A percentile compares a stretch with the other conserved stretches of the same genome.
Conservation (phyloP, 1,140 invertebrate genomes). For the Portunus trituberculatus region DNA sequence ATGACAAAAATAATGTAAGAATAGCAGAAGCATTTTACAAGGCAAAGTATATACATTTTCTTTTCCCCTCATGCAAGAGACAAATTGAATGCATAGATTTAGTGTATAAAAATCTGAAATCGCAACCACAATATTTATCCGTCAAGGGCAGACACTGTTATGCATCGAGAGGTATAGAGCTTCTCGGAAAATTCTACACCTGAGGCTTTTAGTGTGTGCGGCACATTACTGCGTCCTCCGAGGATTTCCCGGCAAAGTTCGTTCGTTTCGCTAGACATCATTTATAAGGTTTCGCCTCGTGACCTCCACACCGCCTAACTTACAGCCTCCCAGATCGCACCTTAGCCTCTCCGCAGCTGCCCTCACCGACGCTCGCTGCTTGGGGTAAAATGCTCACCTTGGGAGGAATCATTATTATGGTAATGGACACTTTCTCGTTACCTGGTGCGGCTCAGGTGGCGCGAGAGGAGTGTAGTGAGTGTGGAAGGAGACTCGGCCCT, state of each 20-base stretch:
- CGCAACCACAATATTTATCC: no score
- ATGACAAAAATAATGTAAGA: neutral
- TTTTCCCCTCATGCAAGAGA: no score
- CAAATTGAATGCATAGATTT: no score
- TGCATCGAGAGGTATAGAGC: no score
- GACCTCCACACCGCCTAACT: neutral
- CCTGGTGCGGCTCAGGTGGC: neutral
- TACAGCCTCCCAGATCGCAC: neutral
- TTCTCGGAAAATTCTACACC: no score
- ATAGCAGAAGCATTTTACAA: no score
- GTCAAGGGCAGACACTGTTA: no score
- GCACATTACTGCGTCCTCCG: no score
- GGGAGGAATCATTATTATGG: conserved; percentile 50
- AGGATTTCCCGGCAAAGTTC: neutral
- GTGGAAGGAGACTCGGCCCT: neutral
- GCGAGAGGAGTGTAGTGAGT: neutral
- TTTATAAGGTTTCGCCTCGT: conserved; percentile 1
- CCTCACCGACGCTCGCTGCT: neutral
- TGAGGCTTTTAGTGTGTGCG: no score
- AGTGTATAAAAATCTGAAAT: no score
- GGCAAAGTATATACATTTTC: no score
- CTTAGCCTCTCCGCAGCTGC: neutral
- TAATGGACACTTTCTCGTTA: conserved; percentile 43
- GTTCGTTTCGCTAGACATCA: conserved; percentile 9
- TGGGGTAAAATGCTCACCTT: neutral